Base-by-base conservation (phyloP, 1,140 invertebrate species). In the Drosophila guanche region DNA sequence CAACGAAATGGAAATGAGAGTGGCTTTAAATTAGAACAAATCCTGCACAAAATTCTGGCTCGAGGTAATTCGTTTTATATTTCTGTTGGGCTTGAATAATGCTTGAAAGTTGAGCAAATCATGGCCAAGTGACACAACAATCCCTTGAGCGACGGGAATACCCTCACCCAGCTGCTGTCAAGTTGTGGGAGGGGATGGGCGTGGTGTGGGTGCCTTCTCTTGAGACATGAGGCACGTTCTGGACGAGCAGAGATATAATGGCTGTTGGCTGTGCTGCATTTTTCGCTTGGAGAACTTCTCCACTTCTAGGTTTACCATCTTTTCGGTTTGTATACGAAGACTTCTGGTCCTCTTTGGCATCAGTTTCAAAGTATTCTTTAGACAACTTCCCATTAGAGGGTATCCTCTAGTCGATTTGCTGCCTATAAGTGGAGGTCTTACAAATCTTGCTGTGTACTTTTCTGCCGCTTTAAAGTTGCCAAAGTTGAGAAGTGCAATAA, bases 401-500 rank as follows among this genome's bases (percentile, higher is more conserved):
- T 37, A 37, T 4, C 33, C 2, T 12, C 0, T 12, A 0, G 33
- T 37, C 33, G 0, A 5, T 37, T 4, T 37, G 33, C 3, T 0
- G 33, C 4, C 8, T 37, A 3, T 12, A 10, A 4, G 33, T 3
- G 1, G 3, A 37, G 33, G 4, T 14, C 14, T 45, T 55, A 14
- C 6, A 10, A 29, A 40, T 47, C 20, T 14, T 40, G 23, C 46
- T 46, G 47, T 40, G 29, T 29, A 45, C 58, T 58, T 54, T 62
- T 65, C 14, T 20, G 14, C n/a, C 40, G 7, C 53, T 61, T 79
- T 79, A 45, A 63, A 62, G 43, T 55, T 63, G 41, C 33, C 22
- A 57, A 68, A 59, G 47, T 60, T 20, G 25, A 65, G 48, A 67
- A 76, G 46, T 68, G 61, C 65, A 67, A 83, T 85, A 79, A 76